Evolutionary conservation across 2,797 vertebrate species (phyloP).

Genomic region (Hirundo rustica): DNA sequence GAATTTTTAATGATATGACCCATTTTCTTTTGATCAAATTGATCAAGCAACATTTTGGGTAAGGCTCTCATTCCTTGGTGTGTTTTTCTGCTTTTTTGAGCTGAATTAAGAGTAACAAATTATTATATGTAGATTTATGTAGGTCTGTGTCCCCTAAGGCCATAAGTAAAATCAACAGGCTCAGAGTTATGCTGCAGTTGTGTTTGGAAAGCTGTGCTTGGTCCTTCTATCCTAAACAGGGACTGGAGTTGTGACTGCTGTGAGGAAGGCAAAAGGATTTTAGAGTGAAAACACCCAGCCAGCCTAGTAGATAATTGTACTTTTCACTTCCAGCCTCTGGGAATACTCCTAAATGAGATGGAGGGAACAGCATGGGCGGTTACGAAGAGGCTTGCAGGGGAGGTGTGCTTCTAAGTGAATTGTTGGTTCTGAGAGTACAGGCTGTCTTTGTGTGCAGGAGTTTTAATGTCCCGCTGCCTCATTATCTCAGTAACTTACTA

Average conservation of each 20-base stretch:
- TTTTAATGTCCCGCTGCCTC: conserved; percentile 37
- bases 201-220: neutral
- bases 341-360: neutral
- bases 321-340: neutral
- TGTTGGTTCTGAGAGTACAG: neutral
- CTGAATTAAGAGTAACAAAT: neutral
- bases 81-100: neutral
- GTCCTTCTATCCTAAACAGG: neutral
- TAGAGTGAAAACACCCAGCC: neutral
- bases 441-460: neutral
- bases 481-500: conserved; percentile 45
- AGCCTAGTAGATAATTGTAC: neutral
- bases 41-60: neutral
- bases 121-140: neutral
- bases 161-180: neutral
- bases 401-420: neutral
- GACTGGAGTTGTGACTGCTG: neutral
- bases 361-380: fast-evolving
- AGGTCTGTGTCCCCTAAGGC: neutral
- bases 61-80: neutral
- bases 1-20: neutral
- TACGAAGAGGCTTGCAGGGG: neutral
- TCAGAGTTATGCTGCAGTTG: neutral
- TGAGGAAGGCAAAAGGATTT: neutral
- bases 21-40: neutral